Base-by-base conservation (phyloP, 2,797 vertebrate species). In the Xenentodon cancila region DNA sequence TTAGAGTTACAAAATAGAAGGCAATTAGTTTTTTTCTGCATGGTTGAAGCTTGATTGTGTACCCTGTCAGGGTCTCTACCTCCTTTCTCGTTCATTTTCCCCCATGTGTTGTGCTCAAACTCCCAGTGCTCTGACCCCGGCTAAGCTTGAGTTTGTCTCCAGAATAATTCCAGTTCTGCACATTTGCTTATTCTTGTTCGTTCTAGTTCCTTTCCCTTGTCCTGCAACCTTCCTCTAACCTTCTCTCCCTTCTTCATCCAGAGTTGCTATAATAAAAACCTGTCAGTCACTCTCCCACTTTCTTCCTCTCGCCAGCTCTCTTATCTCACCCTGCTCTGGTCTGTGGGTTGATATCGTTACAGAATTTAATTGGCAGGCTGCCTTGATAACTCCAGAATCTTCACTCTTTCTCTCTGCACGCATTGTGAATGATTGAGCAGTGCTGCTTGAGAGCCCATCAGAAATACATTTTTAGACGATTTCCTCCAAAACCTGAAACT, bases 351-450 rank as follows among this genome's bases (percentile, higher is more conserved):
- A 79, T 84, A 84, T 84, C 58, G 58, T 91, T 87, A 78, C 49
- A 69, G 69, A 66, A 88, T 87, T 89, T 90, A 93, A 92, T 92
- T 92, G 86, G 76, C 53, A 45, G 42, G 63, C 72, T 81, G 77
- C 75, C 72, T 79, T 78, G 82, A 91, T 86, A 90, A 83, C 81
- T 61, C 53, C 64, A 55, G 60, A 60, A 71, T 69, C 81, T 75
- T 73, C 40, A 17, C 20, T 75, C 32, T 71, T 50, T 77, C 51
- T 69, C 57, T 44, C 51, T 11, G 37, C 61, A 56, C 76, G 30
- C 57, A 49, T 59, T 59, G 55, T 69, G 77, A 82, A 81, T 88
- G 80, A 88, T 60, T 84, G 71, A 86, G 71, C 62, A 61, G 59
- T 16, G 42, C 64, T 30, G 55, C 46, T 43, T 57, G 64, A 78